A percentile compares a stretch with the other conserved stretches of the same genome.
Conservation (phyloP, 2,797 vertebrate genomes). For the Pempheris klunzingeri region DNA sequence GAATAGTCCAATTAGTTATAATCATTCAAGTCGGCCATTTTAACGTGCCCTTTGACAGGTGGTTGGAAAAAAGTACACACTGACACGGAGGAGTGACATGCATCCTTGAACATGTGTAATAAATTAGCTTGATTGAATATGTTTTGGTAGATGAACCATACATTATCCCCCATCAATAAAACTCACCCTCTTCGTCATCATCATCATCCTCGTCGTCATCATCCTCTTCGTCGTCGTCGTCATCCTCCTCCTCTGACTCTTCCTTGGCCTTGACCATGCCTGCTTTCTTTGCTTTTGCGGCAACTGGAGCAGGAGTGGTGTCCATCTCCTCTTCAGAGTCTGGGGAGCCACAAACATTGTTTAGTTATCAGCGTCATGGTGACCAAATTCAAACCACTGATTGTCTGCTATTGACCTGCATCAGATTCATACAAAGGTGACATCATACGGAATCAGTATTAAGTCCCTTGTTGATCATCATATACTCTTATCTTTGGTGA, state of each 20-base stretch:
- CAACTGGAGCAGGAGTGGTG: constrained; percentile 81
- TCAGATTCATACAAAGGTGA: constrained; percentile 68
- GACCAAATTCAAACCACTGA: background rate
- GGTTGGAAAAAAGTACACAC: too few relatives aligned
- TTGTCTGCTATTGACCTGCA: background rate
- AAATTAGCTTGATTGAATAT: too few relatives aligned
- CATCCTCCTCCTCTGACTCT: constrained; percentile 91
- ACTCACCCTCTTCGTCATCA: constrained; percentile 85
- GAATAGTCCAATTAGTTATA: too few relatives aligned
- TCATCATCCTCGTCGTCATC: constrained; percentile 91
- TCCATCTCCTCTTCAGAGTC: constrained; percentile 96
- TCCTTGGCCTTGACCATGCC: constrained; percentile 89
- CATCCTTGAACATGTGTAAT: background rate
- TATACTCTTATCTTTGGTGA: too few relatives aligned
- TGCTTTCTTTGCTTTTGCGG: constrained; percentile 89
- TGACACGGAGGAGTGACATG: too few relatives aligned
- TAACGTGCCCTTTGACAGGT: too few relatives aligned
- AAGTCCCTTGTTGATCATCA: constrained; percentile 86
- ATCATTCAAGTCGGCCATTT: too few relatives aligned
- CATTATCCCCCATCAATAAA: background rate
- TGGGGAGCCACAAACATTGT: constrained; percentile 57
- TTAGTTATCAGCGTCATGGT: fast-evolving
- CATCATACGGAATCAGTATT: constrained; percentile 81
- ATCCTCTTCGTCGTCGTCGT: constrained; percentile 91
- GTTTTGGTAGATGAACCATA: too few relatives aligned